Evolutionary conservation across 2,888 invertebrate genomes (phyloP).

Genomic region (Omphaloscelis lunosa): DNA sequence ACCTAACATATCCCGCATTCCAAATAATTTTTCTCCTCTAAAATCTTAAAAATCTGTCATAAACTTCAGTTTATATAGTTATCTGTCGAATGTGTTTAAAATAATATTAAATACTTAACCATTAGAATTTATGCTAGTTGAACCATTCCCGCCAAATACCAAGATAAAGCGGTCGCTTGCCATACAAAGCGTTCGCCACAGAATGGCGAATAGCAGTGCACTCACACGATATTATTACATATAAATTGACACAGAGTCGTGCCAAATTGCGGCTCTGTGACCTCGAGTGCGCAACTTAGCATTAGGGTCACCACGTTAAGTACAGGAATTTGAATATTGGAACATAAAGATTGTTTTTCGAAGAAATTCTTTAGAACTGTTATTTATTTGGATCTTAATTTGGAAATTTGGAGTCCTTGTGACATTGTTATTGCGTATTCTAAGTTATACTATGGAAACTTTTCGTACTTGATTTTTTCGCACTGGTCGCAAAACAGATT

Average conservation of each 20-base stretch:
- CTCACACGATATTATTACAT: conserved; percentile 65
- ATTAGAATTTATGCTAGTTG: neutral
- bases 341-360: neutral
- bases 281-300: conserved; percentile 58
- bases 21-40: neutral
- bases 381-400: neutral
- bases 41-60: neutral
- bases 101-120: neutral
- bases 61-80: neutral
- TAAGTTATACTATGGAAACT: neutral
- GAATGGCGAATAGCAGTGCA: conserved; percentile 32
- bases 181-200: conserved; percentile 46
- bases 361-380: neutral
- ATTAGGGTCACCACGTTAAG: conserved; percentile 47
- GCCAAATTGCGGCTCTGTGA: conserved; percentile 58
- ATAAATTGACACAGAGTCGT: conserved; percentile 64
- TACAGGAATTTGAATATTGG: neutral
- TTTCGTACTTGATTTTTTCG: too few species aligned
- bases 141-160: neutral
- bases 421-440: neutral
- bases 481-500: too few species aligned
- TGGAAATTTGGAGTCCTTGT: neutral
- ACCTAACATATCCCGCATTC: neutral
- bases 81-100: neutral
- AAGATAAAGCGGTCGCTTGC: neutral